Evolutionary conservation across 2,888 invertebrate species (phyloP).

Genomic region (Kryphioiulus occultus): DNA sequence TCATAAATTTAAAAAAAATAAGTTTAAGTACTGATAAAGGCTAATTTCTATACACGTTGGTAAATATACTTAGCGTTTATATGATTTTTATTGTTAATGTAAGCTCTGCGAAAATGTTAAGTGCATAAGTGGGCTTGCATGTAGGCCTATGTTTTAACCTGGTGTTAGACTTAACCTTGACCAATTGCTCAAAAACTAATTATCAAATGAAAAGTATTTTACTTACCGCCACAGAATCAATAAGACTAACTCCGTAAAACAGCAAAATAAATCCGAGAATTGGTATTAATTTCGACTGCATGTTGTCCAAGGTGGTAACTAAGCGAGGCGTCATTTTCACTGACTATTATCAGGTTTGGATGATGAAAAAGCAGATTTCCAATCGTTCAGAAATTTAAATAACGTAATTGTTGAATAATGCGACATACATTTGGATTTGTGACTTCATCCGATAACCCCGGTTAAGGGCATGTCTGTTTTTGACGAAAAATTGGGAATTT

Average conservation of each 20-base stretch:
- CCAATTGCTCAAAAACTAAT: too few species aligned
- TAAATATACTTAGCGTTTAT: too few species aligned
- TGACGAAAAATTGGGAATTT: background rate
- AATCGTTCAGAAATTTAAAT: background rate
- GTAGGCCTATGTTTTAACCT: too few species aligned
- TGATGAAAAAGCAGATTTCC: background rate
- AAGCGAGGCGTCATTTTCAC: background rate
- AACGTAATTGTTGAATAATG: background rate
- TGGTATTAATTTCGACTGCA: background rate
- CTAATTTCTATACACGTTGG: too few species aligned
- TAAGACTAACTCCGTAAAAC: background rate
- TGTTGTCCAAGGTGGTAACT: background rate
- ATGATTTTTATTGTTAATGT: too few species aligned
- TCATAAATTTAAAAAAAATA: too few species aligned
- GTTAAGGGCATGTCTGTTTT: background rate
- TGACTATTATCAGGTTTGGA: background rate
- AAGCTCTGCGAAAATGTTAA: too few species aligned
- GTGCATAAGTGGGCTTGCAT: too few species aligned
- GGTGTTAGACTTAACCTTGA: too few species aligned
- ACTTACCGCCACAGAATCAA: background rate
- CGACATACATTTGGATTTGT: background rate
- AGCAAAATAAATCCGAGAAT: background rate
- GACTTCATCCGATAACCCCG: background rate
- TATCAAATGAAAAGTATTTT: background rate
- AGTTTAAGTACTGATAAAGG: too few species aligned